Evolutionary conservation across 2,888 invertebrate genomes (phyloP), one percentile per base, ranked within the genome.

Genomic region (Chydorus sphaericus): DNA sequence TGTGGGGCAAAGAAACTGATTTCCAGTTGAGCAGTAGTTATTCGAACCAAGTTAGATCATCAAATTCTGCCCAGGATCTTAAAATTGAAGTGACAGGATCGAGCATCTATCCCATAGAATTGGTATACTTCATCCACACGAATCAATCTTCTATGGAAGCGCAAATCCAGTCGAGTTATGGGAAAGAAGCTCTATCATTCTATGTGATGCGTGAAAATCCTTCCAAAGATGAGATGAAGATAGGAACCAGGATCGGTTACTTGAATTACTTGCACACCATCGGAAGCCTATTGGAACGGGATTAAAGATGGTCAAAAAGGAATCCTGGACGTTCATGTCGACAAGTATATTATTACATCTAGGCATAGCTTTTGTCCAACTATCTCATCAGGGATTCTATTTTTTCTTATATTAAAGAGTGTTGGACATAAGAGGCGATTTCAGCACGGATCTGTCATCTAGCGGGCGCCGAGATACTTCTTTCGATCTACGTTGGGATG

Each of bases 401-500:
- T n/a, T 18, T 44, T 38, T 54, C 60, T 26, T 26, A 10, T 59
- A 28, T 62, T 62, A 16, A 66, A 84, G 84, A 65, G 71, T 82
- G 60, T 77, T 87, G 31, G 87, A 88, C 67, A 75, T 88, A 31
- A 81, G 83, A 65, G 33, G 53, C 26, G 53, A 38, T 28, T 53
- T 53, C 7, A 38, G 53, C 14, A 37, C 33, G 7, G 38, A 53
- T 16, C 14, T 20, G 23, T 28, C 36, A 11, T 36, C 53, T 7
- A 28, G 14, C 14, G 38, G 38, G 11, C 53, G 53, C 14, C 26
- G 33, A 11, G 55, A 55, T 20, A 23, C 33, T 18, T 33, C 28
- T 4, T 71, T 84, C 1, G 82, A 85, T 56, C 67, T 89, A 18
- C 85, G 85, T 67, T 89, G 88, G 88, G 87, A 89, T 65, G 86